Conservation (phyloP, 2,888 invertebrate genomes). For the Eurois occulta region DNA sequence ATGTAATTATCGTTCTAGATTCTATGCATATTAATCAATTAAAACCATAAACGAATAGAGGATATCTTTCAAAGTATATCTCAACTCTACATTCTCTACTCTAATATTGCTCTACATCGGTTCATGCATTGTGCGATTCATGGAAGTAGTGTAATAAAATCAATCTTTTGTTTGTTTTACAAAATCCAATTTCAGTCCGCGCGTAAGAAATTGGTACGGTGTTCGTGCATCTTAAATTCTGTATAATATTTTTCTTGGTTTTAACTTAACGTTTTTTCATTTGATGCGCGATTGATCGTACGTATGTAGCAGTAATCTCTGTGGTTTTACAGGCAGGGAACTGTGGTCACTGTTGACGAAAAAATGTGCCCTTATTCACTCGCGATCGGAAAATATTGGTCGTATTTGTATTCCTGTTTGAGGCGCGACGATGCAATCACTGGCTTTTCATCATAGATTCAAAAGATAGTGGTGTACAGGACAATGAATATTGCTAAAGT, state of each 20-base stretch:
- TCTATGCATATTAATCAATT: slow-evolving; percentile 28
- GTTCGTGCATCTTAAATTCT: slow-evolving; percentile 33
- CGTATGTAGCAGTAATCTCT: slow-evolving; percentile 71
- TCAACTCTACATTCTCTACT: slow-evolving; percentile 31
- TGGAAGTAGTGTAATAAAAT: slow-evolving; percentile 68
- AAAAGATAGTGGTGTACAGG: slow-evolving; percentile 75
- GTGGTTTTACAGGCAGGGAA: slow-evolving; percentile 68
- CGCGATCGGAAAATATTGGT: slow-evolving; percentile 67
- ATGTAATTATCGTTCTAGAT: background rate
- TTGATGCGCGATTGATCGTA: slow-evolving; percentile 56
- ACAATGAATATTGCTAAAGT: slow-evolving; percentile 75
- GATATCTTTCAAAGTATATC: slow-evolving; percentile 23
- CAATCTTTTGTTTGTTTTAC: slow-evolving; percentile 69
- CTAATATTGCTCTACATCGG: slow-evolving; percentile 36
- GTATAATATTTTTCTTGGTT: slow-evolving; percentile 14
- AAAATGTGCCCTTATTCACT: slow-evolving; percentile 70
- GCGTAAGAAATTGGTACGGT: slow-evolving; percentile 52
- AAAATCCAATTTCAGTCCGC: slow-evolving; percentile 52
- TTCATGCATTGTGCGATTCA: slow-evolving; percentile 64
- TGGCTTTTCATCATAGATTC: slow-evolving; percentile 74
- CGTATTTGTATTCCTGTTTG: slow-evolving; percentile 55
- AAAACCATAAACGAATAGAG: slow-evolving; percentile 50
- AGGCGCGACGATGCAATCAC: slow-evolving; percentile 74
- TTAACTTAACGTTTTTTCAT: slow-evolving; percentile 25
- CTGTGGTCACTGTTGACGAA: slow-evolving; percentile 74